Evolutionary conservation across 2,113 vertebrate species (phyloP).

Genomic region (Monarcha castaneiventris): DNA sequence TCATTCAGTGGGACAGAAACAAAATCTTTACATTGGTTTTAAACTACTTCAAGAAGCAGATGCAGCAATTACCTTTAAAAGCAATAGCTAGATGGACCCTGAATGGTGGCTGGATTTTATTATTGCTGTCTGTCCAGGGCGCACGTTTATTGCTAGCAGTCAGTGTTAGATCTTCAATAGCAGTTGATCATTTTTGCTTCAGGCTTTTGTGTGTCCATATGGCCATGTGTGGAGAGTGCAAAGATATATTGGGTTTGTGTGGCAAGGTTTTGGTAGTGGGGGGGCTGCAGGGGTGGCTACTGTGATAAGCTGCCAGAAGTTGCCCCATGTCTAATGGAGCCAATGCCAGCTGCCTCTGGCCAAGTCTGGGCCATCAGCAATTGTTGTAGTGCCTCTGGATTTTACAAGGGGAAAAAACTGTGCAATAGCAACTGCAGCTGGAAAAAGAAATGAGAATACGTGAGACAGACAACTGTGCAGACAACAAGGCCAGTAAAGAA

Average conservation of each 20-base stretch:
- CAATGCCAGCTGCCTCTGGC: not conserved
- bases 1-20: conserved; percentile 38
- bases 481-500: not conserved
- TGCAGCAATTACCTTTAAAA: conserved; percentile 64
- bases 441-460: not conserved
- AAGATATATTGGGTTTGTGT: not conserved
- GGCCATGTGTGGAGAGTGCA: conserved; percentile 4
- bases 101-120: conserved; percentile 45
- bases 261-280: not conserved
- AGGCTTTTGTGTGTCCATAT: conserved; percentile 55
- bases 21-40: conserved; percentile 39
- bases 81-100: conserved; percentile 19
- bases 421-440: not conserved
- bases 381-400: not conserved
- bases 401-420: not conserved
- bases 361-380: rapidly evolving
- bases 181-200: conserved; percentile 55
- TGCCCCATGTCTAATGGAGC: not conserved
- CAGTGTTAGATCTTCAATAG: conserved; percentile 54
- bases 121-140: conserved; percentile 40
- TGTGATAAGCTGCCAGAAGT: not conserved
- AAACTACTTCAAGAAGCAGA: conserved; percentile 56
- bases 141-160: conserved; percentile 58
- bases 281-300: not conserved
- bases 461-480: not conserved